These are phyloP conservation scores for Amiota minor DNA, from an alignment of 2,888 invertebrate species.

Conservation along the genomic window DNA sequence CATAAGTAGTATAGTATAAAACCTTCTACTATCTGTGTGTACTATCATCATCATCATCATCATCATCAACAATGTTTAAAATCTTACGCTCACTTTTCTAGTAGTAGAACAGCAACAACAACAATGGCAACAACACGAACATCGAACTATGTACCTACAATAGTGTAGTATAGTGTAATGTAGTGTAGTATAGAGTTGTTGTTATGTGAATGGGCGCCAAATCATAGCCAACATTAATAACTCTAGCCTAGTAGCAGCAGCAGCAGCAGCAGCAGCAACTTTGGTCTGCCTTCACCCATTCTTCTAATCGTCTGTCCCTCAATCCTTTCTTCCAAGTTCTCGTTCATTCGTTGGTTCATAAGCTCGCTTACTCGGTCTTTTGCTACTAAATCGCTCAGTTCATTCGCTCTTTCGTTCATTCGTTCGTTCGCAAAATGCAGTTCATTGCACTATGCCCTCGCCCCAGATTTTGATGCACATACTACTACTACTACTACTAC, in stretches of 20 bases:
- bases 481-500: slow-evolving; percentile 13
- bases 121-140: not conserved
- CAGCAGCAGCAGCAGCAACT: slow-evolving; percentile 47
- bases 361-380: too few species aligned
- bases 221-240: slow-evolving; percentile 32
- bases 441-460: slow-evolving; percentile 74
- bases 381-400: too few species aligned
- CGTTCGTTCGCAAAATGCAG: slow-evolving; percentile 48
- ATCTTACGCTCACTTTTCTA: slow-evolving; percentile 20
- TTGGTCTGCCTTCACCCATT: slow-evolving; percentile 29
- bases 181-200: not conserved
- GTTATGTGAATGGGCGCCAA: slow-evolving; percentile 40
- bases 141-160: slow-evolving; percentile 2
- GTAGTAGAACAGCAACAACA: slow-evolving; percentile 8
- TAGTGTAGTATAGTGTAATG: not conserved
- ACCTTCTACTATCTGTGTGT: slow-evolving; percentile 2
- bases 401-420: not conserved
- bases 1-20: not conserved
- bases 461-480: slow-evolving; percentile 64
- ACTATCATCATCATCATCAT: slow-evolving; percentile 9
- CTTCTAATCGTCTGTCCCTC: too few species aligned
- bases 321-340: too few species aligned
- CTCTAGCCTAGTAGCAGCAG: slow-evolving; percentile 18
- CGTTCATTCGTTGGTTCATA: too few species aligned
- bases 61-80: not conserved